phyloP scores from a whole-genome alignment of 2,113 vertebrate species.

The Malurus alboscapulatus region DNA sequence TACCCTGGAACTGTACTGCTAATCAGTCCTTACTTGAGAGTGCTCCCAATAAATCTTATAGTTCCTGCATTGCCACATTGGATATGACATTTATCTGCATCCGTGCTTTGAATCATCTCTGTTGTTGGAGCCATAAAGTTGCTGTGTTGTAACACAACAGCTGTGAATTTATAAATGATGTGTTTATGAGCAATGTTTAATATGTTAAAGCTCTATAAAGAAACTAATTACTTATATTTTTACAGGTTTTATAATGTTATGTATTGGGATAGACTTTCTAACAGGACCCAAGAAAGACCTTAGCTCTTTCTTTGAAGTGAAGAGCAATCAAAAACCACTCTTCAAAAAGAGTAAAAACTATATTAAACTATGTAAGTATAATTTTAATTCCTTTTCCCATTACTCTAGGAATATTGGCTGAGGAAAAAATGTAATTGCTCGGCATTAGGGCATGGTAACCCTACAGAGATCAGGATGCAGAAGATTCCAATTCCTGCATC shows the following conservation, averaged over 20 bases:
- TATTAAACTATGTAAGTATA: slow-evolving; percentile 72
- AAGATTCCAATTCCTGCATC: not conserved
- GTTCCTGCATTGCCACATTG: not conserved
- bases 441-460: not conserved
- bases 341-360: slow-evolving; percentile 61
- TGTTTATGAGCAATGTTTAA: not conserved
- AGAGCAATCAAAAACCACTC: slow-evolving; percentile 59
- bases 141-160: not conserved
- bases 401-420: not conserved
- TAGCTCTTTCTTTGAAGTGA: slow-evolving; percentile 59
- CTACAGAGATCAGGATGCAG: not conserved
- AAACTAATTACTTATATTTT: not conserved
- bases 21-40: not conserved
- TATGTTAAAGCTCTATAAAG: not conserved
- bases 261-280: slow-evolving; percentile 63
- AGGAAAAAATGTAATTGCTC: not conserved
- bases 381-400: slow-evolving; percentile 13
- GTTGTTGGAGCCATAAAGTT: not conserved
- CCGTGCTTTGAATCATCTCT: not conserved
- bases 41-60: not conserved
- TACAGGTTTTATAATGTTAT: slow-evolving; percentile 67
- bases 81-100: not conserved
- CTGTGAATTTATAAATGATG: not conserved
- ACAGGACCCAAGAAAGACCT: slow-evolving; percentile 56
- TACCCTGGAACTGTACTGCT: not conserved